Evolutionary conservation across 37 sponge, comb jelly and placozoan species (phyloP), one percentile per base, ranked within the genome.

Genomic region (Diacarnus erythraeanus): DNA sequence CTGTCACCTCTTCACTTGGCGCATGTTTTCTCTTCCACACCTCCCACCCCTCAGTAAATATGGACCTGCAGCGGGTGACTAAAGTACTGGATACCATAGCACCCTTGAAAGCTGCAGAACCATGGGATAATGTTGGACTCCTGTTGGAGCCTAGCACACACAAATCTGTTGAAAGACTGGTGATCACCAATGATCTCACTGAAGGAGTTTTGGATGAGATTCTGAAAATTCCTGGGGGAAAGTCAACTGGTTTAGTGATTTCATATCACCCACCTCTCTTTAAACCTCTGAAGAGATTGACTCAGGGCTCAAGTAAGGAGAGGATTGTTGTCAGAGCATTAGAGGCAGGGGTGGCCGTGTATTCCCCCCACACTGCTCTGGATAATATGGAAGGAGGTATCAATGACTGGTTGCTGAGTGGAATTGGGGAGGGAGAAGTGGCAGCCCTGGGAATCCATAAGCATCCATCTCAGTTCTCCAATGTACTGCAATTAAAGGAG

Each of bases 211-310:
- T 90, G 64, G 76, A 93, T 23, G 98, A 98, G 60, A 81, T 84
- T 10, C 36, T 71, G 75, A 25, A 4, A 0, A 27, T 69, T 6
- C 73, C 82, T 0, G 74, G 40, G 10, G 80, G 54, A 21, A 42
- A 71, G 8, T 42, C 70, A 27, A 79, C 64, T 41, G 82, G 76
- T 0, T 72, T 98, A 4, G 83, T 98, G 38, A 41, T 95, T 0
- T 81, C 94, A n/a, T 98, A 98, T 68, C 98, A 98, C 54, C 98
- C 98, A 29, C 96, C 94, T 20, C 90, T 98, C 38, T 98, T 98
- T 57, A 69, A 42, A 5, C 87, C 96, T 10, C 47, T 98, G 30
- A 98, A 92, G 75, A 79, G 83, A 20, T 78, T 98, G 23, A 94
- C 93, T 15, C 86, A 90, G 71, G 2, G 56, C 26, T 83, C 91